Base-by-base conservation (phyloP, 2,113 vertebrate species). In the Pogona vitticeps region DNA sequence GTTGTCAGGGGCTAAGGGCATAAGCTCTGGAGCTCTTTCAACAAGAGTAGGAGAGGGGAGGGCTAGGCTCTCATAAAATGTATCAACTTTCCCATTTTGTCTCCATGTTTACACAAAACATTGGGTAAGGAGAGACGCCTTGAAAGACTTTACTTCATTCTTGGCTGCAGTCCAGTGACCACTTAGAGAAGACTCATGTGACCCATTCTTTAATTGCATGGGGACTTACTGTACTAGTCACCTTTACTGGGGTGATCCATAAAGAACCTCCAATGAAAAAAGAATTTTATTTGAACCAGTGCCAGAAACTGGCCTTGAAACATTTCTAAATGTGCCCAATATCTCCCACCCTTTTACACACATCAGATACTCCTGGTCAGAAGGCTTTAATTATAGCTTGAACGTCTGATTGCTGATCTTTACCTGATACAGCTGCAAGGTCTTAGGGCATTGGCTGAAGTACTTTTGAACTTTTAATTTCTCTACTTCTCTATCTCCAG, bases 11-110 rank as follows among this genome's bases (percentile, higher is more conserved):
- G 8, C 18, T 13, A 8, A 46, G 65, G n/a, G 65, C 68, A 31
- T 82, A 68, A 83, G 68, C 82, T 61, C 40, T 83, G 46, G 67
- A 83, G 52, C 52, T 72, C 81, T 71, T 83, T 72, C 46, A 58
- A 9, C n/a, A 26, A 71, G 46, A 81, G 67, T 26, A 18, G 8
- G 28, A 21, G 20, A 28, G 9, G 7, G 10, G 26, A 38, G 17
- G 67, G 67, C 52, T 73, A 83, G 33, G 31, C 52, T 17, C 52
- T 38, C 52, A 38, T 61, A 40, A 83, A 83, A 83, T 61, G 82
- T 59, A 73, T 83, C 70, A 61, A 59, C 52, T 73, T 83, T 73
- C 82, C 68, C 13, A 59, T 38, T 83, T 83, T 83, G 68, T 59
- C 23, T 83, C n/a, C 2, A 38, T 79, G 71, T 58, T 80, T 80